Base-by-base conservation (phyloP, 2,888 invertebrate genomes). In the Acleris cristana region DNA sequence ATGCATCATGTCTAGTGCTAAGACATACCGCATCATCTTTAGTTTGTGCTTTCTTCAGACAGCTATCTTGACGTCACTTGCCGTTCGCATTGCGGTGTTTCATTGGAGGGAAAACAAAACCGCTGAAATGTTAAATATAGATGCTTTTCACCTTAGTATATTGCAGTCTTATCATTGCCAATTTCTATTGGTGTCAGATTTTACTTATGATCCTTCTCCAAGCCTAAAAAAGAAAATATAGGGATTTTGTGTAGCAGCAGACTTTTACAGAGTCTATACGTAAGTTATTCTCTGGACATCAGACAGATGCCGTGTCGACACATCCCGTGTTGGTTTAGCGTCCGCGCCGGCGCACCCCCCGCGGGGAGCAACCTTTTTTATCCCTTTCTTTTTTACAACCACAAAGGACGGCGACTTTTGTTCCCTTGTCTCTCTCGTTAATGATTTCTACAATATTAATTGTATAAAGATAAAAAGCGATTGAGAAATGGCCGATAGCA, bases 371-470 rank as follows among this genome's bases (percentile, higher is more conserved):
- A 78, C 79, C 78, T 84, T 86, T 81, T 80, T 86, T 85, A 82
- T 82, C 80, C 80, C 76, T 76, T 74, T 79, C 75, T 63, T 63
- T 58, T 67, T 58, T 86, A 85, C 86, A 79, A 84, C 80, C 86
- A 87, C 88, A 89, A 90, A 90, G 85, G 88, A 87, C 87, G 84
- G 91, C 92, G 86, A 92, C 91, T 89, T 89, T 90, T 90, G 90
- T 90, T 89, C 90, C 86, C 88, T 82, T 87, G 90, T 90, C 88
- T 88, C 83, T 86, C 81, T 84, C 82, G 86, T 90, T 92, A 92
- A 92, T 92, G 92, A 92, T 91, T 90, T 90, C 90, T 88, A 90
- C 89, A 90, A 85, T 92, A 92, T 92, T 92, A 92, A 92, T 92
- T 89, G 89, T 88, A 80, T 81, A 73, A 65, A 63, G 84, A 87